Evolutionary conservation across 1,140 invertebrate species (phyloP).

Genomic region (Arion vulgaris): DNA sequence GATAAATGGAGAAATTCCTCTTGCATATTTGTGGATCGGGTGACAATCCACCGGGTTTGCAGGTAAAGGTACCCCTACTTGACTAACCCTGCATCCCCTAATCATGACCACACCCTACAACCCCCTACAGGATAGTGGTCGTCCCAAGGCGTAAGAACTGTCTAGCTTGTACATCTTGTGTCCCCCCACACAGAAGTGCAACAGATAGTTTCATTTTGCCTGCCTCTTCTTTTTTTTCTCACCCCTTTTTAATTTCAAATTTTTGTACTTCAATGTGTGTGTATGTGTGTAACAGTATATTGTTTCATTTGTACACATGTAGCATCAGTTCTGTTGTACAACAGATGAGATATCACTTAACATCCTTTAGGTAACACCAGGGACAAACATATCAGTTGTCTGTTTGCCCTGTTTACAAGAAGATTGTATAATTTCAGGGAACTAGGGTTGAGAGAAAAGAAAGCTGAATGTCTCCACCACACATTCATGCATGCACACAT

Average conservation of each 20-base stretch:
- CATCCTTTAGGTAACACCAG: constrained; percentile 10
- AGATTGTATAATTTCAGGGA: background rate
- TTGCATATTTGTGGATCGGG: background rate
- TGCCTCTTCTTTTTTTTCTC: constrained; percentile 8
- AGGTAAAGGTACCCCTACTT: constrained; percentile 6
- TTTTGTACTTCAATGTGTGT: constrained; percentile 29
- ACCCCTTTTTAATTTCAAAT: background rate
- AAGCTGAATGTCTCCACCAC: too few relatives aligned
- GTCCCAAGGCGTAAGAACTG: background rate
- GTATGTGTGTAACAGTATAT: background rate
- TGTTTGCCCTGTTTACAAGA: background rate
- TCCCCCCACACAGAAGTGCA: background rate
- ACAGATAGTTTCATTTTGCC: background rate
- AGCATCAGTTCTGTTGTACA: constrained; percentile 9
- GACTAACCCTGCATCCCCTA: background rate
- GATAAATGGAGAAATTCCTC: constrained; percentile 33
- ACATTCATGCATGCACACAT: too few relatives aligned
- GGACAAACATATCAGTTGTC: background rate
- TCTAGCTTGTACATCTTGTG: background rate
- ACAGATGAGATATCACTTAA: background rate
- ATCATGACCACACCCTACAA: constrained; percentile 2
- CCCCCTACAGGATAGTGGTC: background rate
- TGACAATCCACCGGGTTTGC: background rate
- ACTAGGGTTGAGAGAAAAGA: constrained; percentile 21
- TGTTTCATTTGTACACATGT: constrained; percentile 16